Base-by-base conservation (phyloP, 2,113 vertebrate genomes). In the Chlorocebus sabaeus region DNA sequence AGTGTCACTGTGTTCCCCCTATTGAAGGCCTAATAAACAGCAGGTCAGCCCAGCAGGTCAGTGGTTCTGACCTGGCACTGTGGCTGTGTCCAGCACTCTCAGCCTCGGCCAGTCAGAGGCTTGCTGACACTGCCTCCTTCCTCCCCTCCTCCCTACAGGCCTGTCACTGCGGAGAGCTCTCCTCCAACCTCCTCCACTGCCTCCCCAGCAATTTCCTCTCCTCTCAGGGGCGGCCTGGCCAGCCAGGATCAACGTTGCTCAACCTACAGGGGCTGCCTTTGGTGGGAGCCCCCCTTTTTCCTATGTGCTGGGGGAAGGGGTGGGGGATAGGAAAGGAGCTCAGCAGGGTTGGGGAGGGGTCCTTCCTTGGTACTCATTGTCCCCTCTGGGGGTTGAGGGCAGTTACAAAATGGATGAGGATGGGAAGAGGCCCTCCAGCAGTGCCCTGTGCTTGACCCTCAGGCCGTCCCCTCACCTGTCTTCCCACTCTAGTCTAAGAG, bases 261-360 rank as follows among this genome's bases (percentile, higher is more conserved):
- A 1, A 5, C 68, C 35, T 23, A n/a, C 86, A 32, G 43, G 17
- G 40, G 67, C 22, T 68, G 32, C 45, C 67, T 40, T 17, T 61
- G 48, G 16, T 1, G 2, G 23, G 23, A 9, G 16, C 12, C 23
- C 22, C 27, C 30, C 59, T 50, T 43, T 64, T 17, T 50, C 35
- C 48, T 48, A 13, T 5, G 20, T 68, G 14, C 10, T 8, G 25
- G 43, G 30, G 32, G 14, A 8, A 13, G 22, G 20, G 4, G 5
- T 10, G 70, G 59, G 50, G 40, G 67, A 86, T 35, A 32, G 50
- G 27, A 32, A 32, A n/a, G 17, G 32, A 48, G 12, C 11, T 40
- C 25, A 30, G 4, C 8, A 0, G 35, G 38, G 2, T 2, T 8
- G 2, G 35, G 12, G 8, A 59, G 12, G 7, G 8, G 10, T 1